Percentiles rank a stretch among this genome's conserved stretches.
These are phyloP conservation scores for Equus quagga DNA, from an alignment of 2,113 vertebrate species.

Conservation along the genomic window DNA sequence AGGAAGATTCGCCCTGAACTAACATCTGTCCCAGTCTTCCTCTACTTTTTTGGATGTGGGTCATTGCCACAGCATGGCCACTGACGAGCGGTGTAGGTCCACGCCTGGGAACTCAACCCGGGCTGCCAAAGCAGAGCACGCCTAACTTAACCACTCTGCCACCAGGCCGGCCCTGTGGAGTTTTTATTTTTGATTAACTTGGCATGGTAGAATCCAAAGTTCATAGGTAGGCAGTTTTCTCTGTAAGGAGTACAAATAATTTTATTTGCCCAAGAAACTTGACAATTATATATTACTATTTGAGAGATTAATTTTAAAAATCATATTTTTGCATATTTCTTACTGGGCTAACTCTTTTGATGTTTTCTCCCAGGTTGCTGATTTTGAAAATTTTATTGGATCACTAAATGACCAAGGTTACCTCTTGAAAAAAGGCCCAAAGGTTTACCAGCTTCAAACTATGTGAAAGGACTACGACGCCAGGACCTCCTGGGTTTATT, in stretches of 20 bases:
- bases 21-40: no score
- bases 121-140: no score
- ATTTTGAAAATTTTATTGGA: constrained; percentile 96
- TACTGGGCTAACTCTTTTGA: constrained; percentile 14
- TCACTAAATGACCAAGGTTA: constrained; percentile 98
- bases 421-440: constrained; percentile 96
- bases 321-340: constrained; percentile 2
- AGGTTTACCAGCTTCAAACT: constrained; percentile 96
- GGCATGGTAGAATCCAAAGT: constrained; percentile 1
- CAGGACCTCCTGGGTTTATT: neutral
- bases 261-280: constrained; percentile 49
- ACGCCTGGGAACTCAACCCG: no score
- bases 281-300: neutral
- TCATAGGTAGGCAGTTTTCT: constrained; percentile 5
- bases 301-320: neutral
- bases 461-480: constrained; percentile 84
- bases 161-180: neutral
- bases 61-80: no score
- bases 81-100: no score
- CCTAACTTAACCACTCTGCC: no score
- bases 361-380: constrained; percentile 89
- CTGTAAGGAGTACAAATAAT: neutral
- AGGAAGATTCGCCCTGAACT: no score
- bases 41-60: no score
- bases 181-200: constrained; percentile 33